Base-by-base conservation (phyloP, 2,888 invertebrate genomes). In the Latrodectus elegans region DNA sequence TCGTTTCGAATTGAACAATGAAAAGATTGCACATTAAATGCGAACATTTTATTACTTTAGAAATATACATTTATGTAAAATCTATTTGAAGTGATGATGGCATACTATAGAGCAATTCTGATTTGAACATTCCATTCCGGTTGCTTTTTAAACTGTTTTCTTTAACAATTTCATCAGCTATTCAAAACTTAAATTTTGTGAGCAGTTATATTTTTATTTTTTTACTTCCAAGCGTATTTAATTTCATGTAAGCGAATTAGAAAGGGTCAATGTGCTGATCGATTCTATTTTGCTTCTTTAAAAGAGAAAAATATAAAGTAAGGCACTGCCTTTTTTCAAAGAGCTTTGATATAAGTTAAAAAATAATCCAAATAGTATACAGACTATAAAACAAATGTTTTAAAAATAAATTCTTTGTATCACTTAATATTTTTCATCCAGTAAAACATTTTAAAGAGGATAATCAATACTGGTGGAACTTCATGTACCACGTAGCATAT, bases 311-410 rank as follows among this genome's bases (percentile, higher is more conserved):
- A 60, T 83, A 83, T 67, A 75, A 60, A 85, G 78, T 87, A 87
- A 87, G 86, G 86, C 86, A 87, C 86, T 87, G 86, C 86, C 86
- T 77, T 87, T 75, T 70, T 75, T 71, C 55, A 85, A 85, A 85
- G 71, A 70, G 70, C 68, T 17, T 68, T 60, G n/a, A 60, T 60
- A 60, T 74, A 86, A 76, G 80, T 75, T 68, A 65, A 11, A 73
- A 78, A 52, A 78, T 64, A 78, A 77, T 82, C 70, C 70, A 84
- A 65, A 65, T 71, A 65, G 71, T 84, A 70, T 84, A 49, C 26
- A 71, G 72, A 49, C 84, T 84, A 84, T 84, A 78, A 84, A 84
- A 84, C 80, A 76, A 80, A 82, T 76, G 68, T 81, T 81, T 86
- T 70, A 87, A 87, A 87, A 87, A 87, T 87, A 87, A 87, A 70